Percentiles rank a stretch among this genome's conserved stretches.
Evolutionary conservation across 2,797 vertebrate genomes (phyloP).

Genomic region (Sylvia borin): DNA sequence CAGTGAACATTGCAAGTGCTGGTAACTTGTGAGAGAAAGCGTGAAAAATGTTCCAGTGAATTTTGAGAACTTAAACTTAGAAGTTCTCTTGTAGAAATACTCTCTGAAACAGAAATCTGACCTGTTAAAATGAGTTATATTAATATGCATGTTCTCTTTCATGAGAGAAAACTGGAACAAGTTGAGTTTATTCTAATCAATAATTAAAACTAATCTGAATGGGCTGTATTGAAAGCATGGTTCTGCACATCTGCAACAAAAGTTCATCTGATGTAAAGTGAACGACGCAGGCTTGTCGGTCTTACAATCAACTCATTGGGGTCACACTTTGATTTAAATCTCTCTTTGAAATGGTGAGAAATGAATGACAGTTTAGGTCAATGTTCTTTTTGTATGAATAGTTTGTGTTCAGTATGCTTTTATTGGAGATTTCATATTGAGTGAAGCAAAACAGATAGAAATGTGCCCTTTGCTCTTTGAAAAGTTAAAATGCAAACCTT

Average conservation of each 20-base stretch:
- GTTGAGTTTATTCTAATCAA: constrained; percentile 17
- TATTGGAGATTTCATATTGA: background rate
- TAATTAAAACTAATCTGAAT: constrained; percentile 10
- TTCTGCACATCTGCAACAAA: background rate
- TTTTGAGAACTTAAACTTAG: background rate
- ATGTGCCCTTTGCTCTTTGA: background rate
- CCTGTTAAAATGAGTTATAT: background rate
- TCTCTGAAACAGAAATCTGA: background rate
- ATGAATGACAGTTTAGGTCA: background rate
- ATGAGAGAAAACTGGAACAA: background rate
- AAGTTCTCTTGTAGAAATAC: background rate
- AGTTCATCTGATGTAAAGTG: background rate
- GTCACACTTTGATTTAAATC: background rate
- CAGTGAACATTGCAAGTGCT: background rate
- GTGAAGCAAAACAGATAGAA: background rate
- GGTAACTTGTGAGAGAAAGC: background rate
- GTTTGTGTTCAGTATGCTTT: background rate
- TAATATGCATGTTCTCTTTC: background rate
- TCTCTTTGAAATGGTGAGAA: background rate
- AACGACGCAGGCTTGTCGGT: background rate
- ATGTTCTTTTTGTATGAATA: background rate
- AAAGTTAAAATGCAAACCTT: constrained; percentile 2
- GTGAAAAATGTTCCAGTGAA: background rate
- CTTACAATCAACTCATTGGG: background rate
- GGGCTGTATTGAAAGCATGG: background rate